A percentile compares a stretch with the other conserved stretches of the same genome.
Conservation (phyloP, 2,797 vertebrate genomes). For the Masticophis lateralis region DNA sequence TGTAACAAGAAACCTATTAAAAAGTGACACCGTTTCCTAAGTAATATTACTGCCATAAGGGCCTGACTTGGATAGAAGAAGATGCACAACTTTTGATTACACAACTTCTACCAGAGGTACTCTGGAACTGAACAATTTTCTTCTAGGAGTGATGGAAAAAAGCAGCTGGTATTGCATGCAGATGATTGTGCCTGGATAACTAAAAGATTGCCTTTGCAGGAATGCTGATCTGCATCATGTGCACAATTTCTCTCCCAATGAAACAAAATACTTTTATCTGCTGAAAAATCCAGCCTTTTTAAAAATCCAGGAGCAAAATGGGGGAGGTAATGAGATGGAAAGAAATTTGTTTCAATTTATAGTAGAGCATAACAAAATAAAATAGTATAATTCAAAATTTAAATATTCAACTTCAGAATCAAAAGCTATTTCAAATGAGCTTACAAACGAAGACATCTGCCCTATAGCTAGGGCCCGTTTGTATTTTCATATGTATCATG, state of each 20-base stretch:
- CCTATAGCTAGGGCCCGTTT: not conserved
- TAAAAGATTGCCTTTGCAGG: not conserved
- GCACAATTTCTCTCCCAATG: too few species aligned
- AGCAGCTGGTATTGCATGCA: not conserved
- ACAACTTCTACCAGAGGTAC: not conserved
- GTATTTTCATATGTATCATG: not conserved
- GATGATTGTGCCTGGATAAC: not conserved
- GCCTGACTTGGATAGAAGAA: not conserved
- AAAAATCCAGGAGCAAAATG: not conserved
- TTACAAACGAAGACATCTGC: rapidly evolving
- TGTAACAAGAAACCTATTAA: not conserved
- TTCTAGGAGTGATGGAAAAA: not conserved
- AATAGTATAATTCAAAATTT: not conserved
- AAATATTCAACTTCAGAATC: not conserved
- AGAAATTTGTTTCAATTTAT: not conserved
- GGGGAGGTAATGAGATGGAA: not conserved
- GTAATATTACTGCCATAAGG: not conserved
- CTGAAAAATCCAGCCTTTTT: not conserved
- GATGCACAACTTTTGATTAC: not conserved
- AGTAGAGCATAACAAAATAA: not conserved
- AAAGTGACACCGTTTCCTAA: not conserved
- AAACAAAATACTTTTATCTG: not conserved
- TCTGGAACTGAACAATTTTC: not conserved
- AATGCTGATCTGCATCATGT: not conserved
- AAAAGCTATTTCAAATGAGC: not conserved